These are phyloP conservation scores for Sula dactylatra DNA, from an alignment of 2,113 vertebrate species.

Conservation along the genomic window DNA sequence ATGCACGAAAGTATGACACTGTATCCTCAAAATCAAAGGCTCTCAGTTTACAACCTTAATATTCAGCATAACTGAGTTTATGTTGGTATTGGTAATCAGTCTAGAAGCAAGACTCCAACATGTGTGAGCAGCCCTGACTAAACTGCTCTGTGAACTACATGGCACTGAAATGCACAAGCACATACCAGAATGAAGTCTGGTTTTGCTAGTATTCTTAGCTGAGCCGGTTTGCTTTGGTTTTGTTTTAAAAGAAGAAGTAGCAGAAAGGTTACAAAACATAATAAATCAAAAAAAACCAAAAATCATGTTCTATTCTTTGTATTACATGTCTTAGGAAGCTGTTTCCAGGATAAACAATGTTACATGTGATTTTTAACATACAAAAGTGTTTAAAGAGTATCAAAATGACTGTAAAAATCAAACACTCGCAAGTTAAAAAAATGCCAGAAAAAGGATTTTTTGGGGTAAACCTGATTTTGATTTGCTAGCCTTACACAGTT, in stretches of 20 bases:
- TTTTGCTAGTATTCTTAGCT: not conserved
- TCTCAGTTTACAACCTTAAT: not conserved
- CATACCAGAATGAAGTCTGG: not conserved
- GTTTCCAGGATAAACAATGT: not conserved
- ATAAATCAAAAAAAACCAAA: not conserved
- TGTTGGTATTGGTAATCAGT: not conserved
- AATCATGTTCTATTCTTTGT: not conserved
- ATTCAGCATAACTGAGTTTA: not conserved
- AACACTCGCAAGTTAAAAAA: not conserved
- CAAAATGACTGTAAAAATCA: not conserved
- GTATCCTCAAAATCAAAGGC: not conserved
- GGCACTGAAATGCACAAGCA: rapidly evolving
- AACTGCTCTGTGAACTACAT: rapidly evolving
- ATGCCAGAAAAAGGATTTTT: not conserved
- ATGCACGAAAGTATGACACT: rapidly evolving
- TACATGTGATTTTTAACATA: not conserved
- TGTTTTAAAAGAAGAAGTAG: not conserved
- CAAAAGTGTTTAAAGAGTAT: not conserved
- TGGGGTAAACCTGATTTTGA: not conserved
- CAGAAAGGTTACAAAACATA: not conserved
- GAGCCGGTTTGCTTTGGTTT: not conserved
- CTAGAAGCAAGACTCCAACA: not conserved
- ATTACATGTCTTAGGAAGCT: not conserved
- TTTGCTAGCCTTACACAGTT: not conserved
- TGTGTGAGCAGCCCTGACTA: rapidly evolving